Evolutionary conservation across 2,888 invertebrate species (phyloP).

Genomic region (Prostheceraeus crozeri): DNA sequence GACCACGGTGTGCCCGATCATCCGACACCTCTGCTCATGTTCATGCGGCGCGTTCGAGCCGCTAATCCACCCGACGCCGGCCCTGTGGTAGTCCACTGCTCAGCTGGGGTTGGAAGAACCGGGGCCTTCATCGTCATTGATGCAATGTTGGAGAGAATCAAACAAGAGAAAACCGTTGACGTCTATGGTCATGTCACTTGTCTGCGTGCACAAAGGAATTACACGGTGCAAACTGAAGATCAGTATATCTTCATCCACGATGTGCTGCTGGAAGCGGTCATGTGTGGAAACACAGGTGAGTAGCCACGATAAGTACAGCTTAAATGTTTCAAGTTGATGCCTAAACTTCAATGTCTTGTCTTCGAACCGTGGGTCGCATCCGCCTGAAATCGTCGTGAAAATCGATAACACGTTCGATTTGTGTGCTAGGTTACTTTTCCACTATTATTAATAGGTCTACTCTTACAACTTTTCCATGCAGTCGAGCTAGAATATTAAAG

Average conservation of each 20-base stretch:
- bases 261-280: slow-evolving; percentile 88
- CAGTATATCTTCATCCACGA: slow-evolving; percentile 99
- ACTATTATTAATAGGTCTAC: no score
- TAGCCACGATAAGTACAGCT: no score
- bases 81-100: slow-evolving; percentile 85
- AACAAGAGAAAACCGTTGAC: slow-evolving; percentile 93
- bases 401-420: no score
- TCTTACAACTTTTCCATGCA: no score
- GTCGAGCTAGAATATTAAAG: no score
- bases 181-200: slow-evolving; percentile 98
- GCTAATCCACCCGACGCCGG: slow-evolving; percentile 76
- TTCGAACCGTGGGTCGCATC: no score
- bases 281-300: no score
- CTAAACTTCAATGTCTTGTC: no score
- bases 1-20: slow-evolving; percentile 97
- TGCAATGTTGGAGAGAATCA: slow-evolving; percentile 92
- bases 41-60: slow-evolving; percentile 73
- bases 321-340: no score
- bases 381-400: no score
- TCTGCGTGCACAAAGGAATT: slow-evolving; percentile 90
- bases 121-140: slow-evolving; percentile 96
- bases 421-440: no score
- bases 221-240: slow-evolving; percentile 97
- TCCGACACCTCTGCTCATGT: slow-evolving; percentile 94
- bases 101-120: slow-evolving; percentile 78